These are phyloP conservation scores for Ellobius talpinus DNA, from an alignment of 2,113 vertebrate genomes.

Conservation along the genomic window DNA sequence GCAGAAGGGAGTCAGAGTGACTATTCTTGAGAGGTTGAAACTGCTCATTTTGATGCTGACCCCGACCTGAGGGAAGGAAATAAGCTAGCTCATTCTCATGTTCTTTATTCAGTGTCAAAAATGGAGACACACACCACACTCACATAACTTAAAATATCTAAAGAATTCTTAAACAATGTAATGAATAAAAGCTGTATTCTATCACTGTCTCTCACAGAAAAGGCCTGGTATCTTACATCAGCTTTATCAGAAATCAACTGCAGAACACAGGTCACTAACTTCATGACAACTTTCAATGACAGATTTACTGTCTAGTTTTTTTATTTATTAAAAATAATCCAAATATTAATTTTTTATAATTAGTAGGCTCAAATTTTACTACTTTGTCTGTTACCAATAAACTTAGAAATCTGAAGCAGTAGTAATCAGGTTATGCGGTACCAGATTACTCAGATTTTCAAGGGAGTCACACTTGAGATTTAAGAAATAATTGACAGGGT, in stretches of 20 bases:
- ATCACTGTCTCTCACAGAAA: neutral
- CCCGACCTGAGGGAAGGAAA: conserved; percentile 90
- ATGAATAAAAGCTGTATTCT: conserved; percentile 8
- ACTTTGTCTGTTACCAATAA: conserved; percentile 36
- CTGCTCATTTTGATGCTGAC: conserved; percentile 98
- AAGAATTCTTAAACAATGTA: neutral
- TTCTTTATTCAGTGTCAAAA: neutral
- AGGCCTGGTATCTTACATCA: neutral
- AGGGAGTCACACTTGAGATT: conserved; percentile 6
- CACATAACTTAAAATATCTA: neutral
- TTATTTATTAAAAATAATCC: conserved; percentile 33
- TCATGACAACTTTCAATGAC: neutral
- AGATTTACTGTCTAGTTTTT: neutral
- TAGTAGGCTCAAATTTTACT: neutral
- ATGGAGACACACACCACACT: neutral
- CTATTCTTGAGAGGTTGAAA: conserved; percentile 95
- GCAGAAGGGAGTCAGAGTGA: conserved; percentile 96
- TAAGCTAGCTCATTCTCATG: conserved; percentile 16
- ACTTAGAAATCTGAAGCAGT: neutral
- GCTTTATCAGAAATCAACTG: conserved; percentile 20
- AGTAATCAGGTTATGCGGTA: conserved; percentile 12
- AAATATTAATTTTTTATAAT: conserved; percentile 25
- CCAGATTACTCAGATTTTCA: conserved; percentile 46
- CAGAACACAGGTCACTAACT: conserved; percentile 20
- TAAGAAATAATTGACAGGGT: neutral